phyloP scores from a whole-genome alignment of 2,888 invertebrate genomes.

The Zonitis immaculata region DNA sequence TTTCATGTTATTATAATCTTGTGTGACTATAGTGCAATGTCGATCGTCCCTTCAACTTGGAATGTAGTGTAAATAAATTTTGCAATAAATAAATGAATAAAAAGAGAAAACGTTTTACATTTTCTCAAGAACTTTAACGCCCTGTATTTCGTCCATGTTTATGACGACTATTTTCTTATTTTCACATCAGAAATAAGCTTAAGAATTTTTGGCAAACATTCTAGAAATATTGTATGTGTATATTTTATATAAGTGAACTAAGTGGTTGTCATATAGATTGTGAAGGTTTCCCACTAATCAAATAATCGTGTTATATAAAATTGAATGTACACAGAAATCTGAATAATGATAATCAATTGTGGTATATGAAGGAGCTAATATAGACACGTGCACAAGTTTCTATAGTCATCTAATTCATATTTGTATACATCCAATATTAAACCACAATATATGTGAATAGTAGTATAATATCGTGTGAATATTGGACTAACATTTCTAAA shows the following conservation, averaged over 20 bases:
- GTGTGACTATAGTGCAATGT: too few relatives aligned
- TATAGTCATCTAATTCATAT: background rate
- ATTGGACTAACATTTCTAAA: constrained; percentile 5
- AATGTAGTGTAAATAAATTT: too few relatives aligned
- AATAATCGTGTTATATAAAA: constrained; percentile 16
- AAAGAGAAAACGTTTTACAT: too few relatives aligned
- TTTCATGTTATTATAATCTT: too few relatives aligned
- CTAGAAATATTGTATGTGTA: too few relatives aligned
- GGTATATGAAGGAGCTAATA: constrained; percentile 14
- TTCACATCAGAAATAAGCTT: too few relatives aligned
- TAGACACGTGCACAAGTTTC: constrained; percentile 18
- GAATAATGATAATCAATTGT: constrained; percentile 23
- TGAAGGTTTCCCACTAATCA: background rate
- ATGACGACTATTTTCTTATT: too few relatives aligned
- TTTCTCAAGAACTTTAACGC: too few relatives aligned
- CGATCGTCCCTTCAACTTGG: too few relatives aligned
- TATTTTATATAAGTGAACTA: background rate
- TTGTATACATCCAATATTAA: background rate
- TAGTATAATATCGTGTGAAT: background rate
- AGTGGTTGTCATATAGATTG: background rate
- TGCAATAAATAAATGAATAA: too few relatives aligned
- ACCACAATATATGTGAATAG: constrained; percentile 6
- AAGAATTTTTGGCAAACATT: too few relatives aligned
- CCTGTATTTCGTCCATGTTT: too few relatives aligned
- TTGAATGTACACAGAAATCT: constrained; percentile 17